These are phyloP conservation scores for Dasysyrphus tricinctus DNA, from an alignment of 2,888 invertebrate genomes.

Conservation along the genomic window DNA sequence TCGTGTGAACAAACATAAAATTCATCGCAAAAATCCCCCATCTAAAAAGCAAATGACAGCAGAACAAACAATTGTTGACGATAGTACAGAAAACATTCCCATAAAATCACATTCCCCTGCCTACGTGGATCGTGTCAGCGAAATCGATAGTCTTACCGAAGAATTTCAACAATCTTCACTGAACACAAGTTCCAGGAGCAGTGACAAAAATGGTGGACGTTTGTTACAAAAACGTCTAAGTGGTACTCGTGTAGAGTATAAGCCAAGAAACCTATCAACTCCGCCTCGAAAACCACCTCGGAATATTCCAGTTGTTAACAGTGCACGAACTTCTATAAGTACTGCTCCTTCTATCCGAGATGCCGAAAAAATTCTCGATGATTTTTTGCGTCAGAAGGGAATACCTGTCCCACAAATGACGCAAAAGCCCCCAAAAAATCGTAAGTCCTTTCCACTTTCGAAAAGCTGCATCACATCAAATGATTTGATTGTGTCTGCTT, in stretches of 20 bases:
- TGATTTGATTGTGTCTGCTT: constrained; percentile 15
- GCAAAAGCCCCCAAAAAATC: constrained; percentile 47
- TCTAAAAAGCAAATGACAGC: constrained; percentile 29
- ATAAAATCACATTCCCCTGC: constrained; percentile 3
- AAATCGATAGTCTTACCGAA: constrained; percentile 70
- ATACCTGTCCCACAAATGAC: constrained; percentile 71
- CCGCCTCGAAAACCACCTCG: constrained; percentile 82
- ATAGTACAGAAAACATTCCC: constrained; percentile 15
- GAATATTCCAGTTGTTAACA: constrained; percentile 77
- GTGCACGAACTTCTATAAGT: constrained; percentile 77
- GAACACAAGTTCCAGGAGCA: constrained; percentile 75
- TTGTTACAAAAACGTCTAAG: constrained; percentile 81
- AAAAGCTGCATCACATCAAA: neutral
- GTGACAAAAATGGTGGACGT: constrained; percentile 78
- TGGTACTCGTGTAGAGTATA: constrained; percentile 77
- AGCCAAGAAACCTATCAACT: constrained; percentile 77
- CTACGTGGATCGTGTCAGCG: constrained; percentile 57
- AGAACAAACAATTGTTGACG: constrained; percentile 41
- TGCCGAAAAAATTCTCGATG: constrained; percentile 80
- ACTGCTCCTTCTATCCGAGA: constrained; percentile 80
- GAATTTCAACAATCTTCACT: constrained; percentile 70
- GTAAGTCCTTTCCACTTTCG: constrained; percentile 79
- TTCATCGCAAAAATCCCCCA: constrained; percentile 46
- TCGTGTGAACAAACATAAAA: constrained; percentile 80
- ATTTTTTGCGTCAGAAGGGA: constrained; percentile 79